Evolutionary conservation across 2,113 vertebrate genomes (phyloP).

Genomic region (Romanogobio albipinnatus): DNA sequence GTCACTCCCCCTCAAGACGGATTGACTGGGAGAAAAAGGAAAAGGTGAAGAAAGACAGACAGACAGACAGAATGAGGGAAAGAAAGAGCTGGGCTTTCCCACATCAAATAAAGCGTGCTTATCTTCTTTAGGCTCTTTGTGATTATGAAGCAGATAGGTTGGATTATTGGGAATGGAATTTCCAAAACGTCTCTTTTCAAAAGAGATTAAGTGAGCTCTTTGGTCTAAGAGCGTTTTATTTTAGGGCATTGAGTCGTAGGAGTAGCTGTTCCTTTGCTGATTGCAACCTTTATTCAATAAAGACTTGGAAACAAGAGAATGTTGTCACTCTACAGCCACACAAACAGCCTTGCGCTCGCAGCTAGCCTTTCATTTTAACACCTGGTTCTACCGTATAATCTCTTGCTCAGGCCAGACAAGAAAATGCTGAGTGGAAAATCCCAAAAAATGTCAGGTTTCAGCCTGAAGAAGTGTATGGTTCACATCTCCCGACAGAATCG

Average conservation of each 20-base stretch:
- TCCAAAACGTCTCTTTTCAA: conserved; percentile 78
- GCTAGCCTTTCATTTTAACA: conserved; percentile 52
- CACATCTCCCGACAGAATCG: not conserved
- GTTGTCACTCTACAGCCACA: conserved; percentile 36
- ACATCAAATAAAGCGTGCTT: conserved; percentile 78
- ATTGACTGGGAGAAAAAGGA: conserved; percentile 66
- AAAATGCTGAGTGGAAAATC: conserved; percentile 40
- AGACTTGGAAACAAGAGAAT: conserved; percentile 42
- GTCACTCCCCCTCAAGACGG: conserved; percentile 59
- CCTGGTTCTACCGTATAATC: conserved; percentile 48
- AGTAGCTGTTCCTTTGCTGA: conserved; percentile 41
- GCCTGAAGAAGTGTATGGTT: not conserved
- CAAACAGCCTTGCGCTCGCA: conserved; percentile 34
- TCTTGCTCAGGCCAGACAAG: conserved; percentile 38
- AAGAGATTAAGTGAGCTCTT: conserved; percentile 56
- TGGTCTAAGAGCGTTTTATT: conserved; percentile 74
- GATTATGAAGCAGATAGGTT: conserved; percentile 74
- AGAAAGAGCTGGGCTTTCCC: conserved; percentile 75
- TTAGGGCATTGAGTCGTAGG: conserved; percentile 47
- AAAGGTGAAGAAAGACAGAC: conserved; percentile 50
- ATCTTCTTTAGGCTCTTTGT: conserved; percentile 78
- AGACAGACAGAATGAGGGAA: conserved; percentile 59
- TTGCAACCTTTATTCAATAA: conserved; percentile 47
- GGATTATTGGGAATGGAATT: conserved; percentile 77
- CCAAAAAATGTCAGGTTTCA: conserved; percentile 31